Evolutionary conservation across 2,797 vertebrate species (phyloP).

Genomic region (Pangasius krempfi): DNA sequence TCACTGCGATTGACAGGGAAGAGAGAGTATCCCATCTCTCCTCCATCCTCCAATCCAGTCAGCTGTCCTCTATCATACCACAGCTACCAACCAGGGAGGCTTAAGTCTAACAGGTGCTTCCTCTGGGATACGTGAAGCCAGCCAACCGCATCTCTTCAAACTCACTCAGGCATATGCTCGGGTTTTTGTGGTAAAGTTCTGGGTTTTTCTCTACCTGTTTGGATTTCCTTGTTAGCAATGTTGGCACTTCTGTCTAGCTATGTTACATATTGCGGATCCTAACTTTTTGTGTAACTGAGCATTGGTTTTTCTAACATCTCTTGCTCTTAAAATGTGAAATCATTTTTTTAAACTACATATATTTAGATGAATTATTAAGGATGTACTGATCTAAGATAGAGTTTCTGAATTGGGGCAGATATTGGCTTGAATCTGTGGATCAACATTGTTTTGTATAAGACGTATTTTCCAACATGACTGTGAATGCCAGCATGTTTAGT

Average conservation of each 20-base stretch:
- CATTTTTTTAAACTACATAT: background rate
- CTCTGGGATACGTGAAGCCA: background rate
- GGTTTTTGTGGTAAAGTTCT: background rate
- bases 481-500: background rate
- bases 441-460: background rate
- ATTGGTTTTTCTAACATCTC: background rate
- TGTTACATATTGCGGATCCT: background rate
- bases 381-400: background rate
- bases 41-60: background rate
- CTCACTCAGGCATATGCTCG: background rate
- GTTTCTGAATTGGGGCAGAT: background rate
- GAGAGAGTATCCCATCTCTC: background rate
- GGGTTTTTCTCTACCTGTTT: background rate
- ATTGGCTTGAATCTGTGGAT: background rate
- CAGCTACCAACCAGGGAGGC: background rate
- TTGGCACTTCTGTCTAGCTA: background rate
- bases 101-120: background rate
- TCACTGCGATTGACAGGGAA: background rate
- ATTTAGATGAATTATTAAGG: background rate
- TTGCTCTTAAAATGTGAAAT: background rate
- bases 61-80: background rate
- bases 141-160: background rate
- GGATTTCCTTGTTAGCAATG: background rate
- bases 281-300: background rate
- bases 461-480: background rate